Conservation (phyloP, 2,113 vertebrate genomes). For the Poeciliopsis turrubarensis region DNA sequence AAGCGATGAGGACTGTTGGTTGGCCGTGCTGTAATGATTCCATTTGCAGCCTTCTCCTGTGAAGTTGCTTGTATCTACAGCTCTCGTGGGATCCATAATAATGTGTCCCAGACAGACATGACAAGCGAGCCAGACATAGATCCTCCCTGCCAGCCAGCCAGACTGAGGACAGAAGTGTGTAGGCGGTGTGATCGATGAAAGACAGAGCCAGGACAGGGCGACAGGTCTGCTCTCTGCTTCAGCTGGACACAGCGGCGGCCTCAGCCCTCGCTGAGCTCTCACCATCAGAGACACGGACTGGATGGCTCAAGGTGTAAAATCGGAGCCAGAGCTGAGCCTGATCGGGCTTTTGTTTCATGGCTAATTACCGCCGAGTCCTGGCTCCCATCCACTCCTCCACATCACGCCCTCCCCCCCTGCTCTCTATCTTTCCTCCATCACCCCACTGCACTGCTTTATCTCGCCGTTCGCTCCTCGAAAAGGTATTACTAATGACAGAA, state of each 20-base stretch:
- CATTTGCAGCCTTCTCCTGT: not conserved
- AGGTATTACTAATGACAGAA: constrained; percentile 84
- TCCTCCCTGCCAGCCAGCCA: constrained; percentile 39
- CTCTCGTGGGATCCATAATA: constrained; percentile 29
- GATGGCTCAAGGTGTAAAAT: constrained; percentile 57
- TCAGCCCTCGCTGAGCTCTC: constrained; percentile 34
- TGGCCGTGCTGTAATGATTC: not conserved
- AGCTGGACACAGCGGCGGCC: constrained; percentile 39
- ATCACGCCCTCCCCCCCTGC: not conserved
- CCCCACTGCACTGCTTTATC: constrained; percentile 57
- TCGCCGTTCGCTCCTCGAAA: constrained; percentile 77
- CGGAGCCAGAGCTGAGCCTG: constrained; percentile 67
- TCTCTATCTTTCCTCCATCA: constrained; percentile 70
- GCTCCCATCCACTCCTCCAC: constrained; percentile 38
- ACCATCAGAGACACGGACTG: constrained; percentile 28
- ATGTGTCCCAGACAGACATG: constrained; percentile 41
- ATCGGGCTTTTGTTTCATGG: constrained; percentile 80
- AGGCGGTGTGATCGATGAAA: constrained; percentile 56
- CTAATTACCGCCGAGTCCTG: constrained; percentile 81
- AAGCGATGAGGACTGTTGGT: not conserved
- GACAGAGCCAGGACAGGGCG: constrained; percentile 17
- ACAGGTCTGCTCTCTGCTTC: constrained; percentile 35
- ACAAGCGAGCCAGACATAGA: constrained; percentile 58
- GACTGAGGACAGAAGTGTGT: constrained; percentile 31
- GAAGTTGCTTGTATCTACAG: not conserved